Evolutionary conservation across 2,113 vertebrate genomes (phyloP), one percentile per base, ranked within the genome.

Genomic region (Dasyurus viverrinus): DNA sequence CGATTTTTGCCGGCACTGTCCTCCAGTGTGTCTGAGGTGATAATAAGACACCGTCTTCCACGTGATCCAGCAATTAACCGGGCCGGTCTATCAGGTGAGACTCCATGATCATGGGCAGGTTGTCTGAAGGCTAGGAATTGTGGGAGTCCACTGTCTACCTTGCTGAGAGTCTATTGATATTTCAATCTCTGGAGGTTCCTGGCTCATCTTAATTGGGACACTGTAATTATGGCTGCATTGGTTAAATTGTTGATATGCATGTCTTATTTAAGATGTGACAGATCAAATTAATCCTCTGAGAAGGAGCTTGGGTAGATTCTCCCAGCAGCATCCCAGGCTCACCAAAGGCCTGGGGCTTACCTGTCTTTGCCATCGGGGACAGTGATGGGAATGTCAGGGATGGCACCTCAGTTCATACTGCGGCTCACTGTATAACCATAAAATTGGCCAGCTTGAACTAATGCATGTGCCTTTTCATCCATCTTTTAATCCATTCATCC

Each of bases 1-100:
- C 96, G 92, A 90, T 46, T 97, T 97, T 97, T 96, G 30, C 90
- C 96, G 97, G 47, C 94, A 60, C 12, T 93, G 97, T 96, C 90
- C 93, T 91, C 76, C 92, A 96, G 52, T 93, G 53, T 97, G 16
- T 90, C 96, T 48, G 93, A n/a, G 93, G 91, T 94, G 60, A 96
- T 96, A 97, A 96, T 94, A 95, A 96, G 95, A 95, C 57, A 92
- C 22, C 25, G 24, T 47, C 90, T 93, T 96, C 97, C 23, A 93
- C 92, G 92, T 92, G 30, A 57, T 97, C 97, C 92, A 97, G 97
- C 94, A 96, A 8, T 94, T 92, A 96, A 97, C 96, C 96, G 3
- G 53, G 93, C 1, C 27, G 94, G 96, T 93, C 24, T 96, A 95
- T 92, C 97, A 94, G 53, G 30, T 96, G 96, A 96, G 97, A 94